Percentiles rank a stretch among this genome's conserved stretches.
These are phyloP conservation scores for Crypturellus tataupa DNA, from an alignment of 2,797 vertebrate species.

Conservation along the genomic window DNA sequence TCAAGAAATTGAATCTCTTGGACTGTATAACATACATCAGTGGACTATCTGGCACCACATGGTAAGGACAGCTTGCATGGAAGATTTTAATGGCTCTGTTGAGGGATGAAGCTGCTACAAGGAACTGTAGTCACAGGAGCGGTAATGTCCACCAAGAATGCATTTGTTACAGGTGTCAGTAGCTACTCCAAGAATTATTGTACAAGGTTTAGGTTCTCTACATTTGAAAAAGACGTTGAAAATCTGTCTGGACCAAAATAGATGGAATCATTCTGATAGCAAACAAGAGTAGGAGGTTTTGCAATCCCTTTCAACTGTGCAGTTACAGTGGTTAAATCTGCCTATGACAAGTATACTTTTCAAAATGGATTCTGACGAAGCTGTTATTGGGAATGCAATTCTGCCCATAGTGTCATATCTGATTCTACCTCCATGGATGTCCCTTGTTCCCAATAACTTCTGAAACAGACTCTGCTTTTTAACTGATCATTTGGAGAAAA, in stretches of 20 bases:
- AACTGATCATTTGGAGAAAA: not conserved
- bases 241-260: not conserved
- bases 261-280: not conserved
- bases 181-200: not conserved
- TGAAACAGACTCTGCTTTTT: not conserved
- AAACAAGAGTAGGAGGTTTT: not conserved
- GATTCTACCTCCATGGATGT: not conserved
- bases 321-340: not conserved
- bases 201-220: not conserved
- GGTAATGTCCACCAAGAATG: not conserved
- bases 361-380: not conserved
- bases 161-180: not conserved
- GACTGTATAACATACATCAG: slow-evolving; percentile 87
- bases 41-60: slow-evolving; percentile 89
- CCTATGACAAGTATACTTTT: not conserved
- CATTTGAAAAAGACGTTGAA: not conserved
- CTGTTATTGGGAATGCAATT: not conserved
- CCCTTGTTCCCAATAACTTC: not conserved
- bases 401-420: not conserved
- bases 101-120: not conserved
- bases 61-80: slow-evolving; percentile 76
- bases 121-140: not conserved
- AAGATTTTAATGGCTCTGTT: not conserved
- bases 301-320: not conserved
- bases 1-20: slow-evolving; percentile 86